Percentiles rank a stretch among this genome's conserved stretches.
Evolutionary conservation across 2,888 invertebrate genomes (phyloP).

Genomic region (Drosophila nr. medialis): DNA sequence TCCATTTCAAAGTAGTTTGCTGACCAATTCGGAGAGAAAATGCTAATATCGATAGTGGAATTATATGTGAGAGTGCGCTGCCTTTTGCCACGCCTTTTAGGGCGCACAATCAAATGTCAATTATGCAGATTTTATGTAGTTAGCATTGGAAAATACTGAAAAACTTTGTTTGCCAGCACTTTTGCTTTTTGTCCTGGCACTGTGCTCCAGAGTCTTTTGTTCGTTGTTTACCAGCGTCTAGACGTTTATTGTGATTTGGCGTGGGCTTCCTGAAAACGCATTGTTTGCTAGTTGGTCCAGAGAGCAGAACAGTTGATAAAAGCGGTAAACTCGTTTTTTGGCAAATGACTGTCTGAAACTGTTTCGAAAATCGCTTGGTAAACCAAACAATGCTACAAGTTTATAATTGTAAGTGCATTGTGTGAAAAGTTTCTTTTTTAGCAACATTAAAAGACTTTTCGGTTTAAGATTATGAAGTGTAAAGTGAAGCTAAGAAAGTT

Average conservation of each 20-base stretch:
- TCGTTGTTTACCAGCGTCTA: slow-evolving; percentile 75
- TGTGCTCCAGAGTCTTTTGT: slow-evolving; percentile 63
- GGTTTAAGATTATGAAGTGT: slow-evolving; percentile 30
- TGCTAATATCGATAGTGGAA: slow-evolving; percentile 51
- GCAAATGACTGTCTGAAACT: slow-evolving; percentile 37
- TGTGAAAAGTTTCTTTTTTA: slow-evolving; percentile 41
- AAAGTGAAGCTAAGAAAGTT: slow-evolving; percentile 36
- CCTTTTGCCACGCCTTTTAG: slow-evolving; percentile 44
- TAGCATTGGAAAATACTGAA: slow-evolving; percentile 45
- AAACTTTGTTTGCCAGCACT: slow-evolving; percentile 40
- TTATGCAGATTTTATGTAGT: slow-evolving; percentile 74
- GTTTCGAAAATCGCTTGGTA: slow-evolving; percentile 40
- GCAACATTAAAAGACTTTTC: slow-evolving; percentile 36
- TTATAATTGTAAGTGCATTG: slow-evolving; percentile 49
- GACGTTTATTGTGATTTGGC: slow-evolving; percentile 70
- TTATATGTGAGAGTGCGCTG: slow-evolving; percentile 39
- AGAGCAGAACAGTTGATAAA: slow-evolving; percentile 39
- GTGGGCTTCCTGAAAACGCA: slow-evolving; percentile 45
- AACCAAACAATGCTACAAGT: slow-evolving; percentile 50
- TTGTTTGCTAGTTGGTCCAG: slow-evolving; percentile 37
- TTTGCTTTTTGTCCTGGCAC: slow-evolving; percentile 42
- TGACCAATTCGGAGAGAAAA: slow-evolving; percentile 41
- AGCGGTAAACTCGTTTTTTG: slow-evolving; percentile 44
- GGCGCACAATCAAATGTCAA: slow-evolving; percentile 71
- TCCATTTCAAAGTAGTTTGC: slow-evolving; percentile 27